Conservation (phyloP, 2,888 invertebrate species). For the Geotrupes spiniger region DNA sequence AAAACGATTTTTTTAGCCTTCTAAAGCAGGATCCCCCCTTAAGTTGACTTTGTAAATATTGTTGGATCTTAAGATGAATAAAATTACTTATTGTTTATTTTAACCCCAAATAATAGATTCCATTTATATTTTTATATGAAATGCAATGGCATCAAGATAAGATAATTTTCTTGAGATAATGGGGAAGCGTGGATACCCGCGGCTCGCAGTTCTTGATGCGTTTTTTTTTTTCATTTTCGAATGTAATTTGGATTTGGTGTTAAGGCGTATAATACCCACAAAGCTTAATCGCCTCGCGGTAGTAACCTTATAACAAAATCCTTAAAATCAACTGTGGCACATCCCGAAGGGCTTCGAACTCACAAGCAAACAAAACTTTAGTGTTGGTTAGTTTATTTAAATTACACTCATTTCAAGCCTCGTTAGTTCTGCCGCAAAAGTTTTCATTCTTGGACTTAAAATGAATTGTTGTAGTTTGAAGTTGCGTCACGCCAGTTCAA, state of each 20-base stretch:
- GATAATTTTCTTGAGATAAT: slow-evolving; percentile 14
- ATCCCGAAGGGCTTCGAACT: slow-evolving; percentile 8
- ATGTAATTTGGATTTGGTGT: slow-evolving; percentile 7
- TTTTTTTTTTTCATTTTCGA: background rate
- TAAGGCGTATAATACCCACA: slow-evolving; percentile 4
- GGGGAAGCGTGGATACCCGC: slow-evolving; percentile 12
- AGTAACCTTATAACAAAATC: slow-evolving; percentile 17
- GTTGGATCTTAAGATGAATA: too few species aligned
- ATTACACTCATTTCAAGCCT: slow-evolving; percentile 40
- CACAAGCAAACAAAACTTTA: slow-evolving; percentile 25
- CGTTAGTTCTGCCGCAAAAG: slow-evolving; percentile 40
- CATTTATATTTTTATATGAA: too few species aligned
- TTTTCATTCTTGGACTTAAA: slow-evolving; percentile 37
- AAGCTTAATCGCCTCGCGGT: slow-evolving; percentile 12
- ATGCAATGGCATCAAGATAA: too few species aligned
- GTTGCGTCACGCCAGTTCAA: slow-evolving; percentile 42
- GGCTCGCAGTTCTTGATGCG: background rate
- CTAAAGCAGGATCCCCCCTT: too few species aligned
- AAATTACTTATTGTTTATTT: too few species aligned
- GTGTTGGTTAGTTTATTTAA: slow-evolving; percentile 43
- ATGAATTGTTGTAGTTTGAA: slow-evolving; percentile 43
- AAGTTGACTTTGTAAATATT: too few species aligned
- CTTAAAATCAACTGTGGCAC: slow-evolving; percentile 17
- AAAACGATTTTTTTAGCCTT: too few species aligned
- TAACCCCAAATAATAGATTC: too few species aligned